Evolutionary conservation across 2,888 invertebrate genomes (phyloP).

Genomic region (Sinopyrophorus schimmeli): DNA sequence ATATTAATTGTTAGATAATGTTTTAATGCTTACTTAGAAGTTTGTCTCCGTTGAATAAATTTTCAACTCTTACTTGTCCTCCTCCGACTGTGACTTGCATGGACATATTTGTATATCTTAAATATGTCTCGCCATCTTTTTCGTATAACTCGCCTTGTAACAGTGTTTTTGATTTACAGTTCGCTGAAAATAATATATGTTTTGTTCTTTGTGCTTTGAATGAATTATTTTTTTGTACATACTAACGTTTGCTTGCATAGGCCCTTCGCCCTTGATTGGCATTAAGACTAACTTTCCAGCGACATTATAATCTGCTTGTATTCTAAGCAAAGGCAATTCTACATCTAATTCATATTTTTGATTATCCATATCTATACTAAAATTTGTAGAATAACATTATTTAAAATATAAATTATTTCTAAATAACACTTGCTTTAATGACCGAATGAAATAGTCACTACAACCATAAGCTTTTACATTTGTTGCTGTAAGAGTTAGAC

Average conservation of each 20-base stretch:
- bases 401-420: too few species aligned
- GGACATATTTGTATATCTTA: constrained; percentile 54
- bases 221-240: too few species aligned
- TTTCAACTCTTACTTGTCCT: constrained; percentile 56
- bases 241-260: constrained; percentile 60
- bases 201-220: too few species aligned
- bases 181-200: constrained; percentile 41
- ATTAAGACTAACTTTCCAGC: constrained; percentile 60
- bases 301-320: constrained; percentile 59
- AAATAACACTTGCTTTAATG: too few species aligned
- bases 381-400: too few species aligned
- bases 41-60: constrained; percentile 61
- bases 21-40: constrained; percentile 52
- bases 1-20: background rate
- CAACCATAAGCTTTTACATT: constrained; percentile 59
- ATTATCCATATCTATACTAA: constrained; percentile 51
- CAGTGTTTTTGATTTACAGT: constrained; percentile 41
- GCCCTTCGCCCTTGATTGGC: constrained; percentile 60
- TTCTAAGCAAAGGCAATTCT: constrained; percentile 57
- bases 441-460: constrained; percentile 56
- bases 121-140: constrained; percentile 52
- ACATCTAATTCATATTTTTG: constrained; percentile 54
- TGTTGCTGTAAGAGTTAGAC: constrained; percentile 53
- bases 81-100: constrained; percentile 57
- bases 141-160: constrained; percentile 48